These are phyloP conservation scores for Phalacrocorax carbo DNA, from an alignment of 2,113 vertebrate species.

Conservation along the genomic window DNA sequence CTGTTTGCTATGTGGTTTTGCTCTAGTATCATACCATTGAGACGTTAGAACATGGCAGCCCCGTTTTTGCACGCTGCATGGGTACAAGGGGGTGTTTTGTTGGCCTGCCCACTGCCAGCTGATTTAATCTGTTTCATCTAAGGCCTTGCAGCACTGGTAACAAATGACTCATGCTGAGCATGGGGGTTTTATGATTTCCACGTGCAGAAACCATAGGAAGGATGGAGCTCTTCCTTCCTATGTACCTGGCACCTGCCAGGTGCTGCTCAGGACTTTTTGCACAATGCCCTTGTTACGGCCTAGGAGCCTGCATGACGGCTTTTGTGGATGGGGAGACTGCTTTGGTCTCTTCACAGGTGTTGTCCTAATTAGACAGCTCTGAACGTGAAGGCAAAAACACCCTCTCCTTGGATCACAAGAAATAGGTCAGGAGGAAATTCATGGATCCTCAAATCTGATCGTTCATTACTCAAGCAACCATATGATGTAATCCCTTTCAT, in stretches of 20 bases:
- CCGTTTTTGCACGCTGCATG: not conserved
- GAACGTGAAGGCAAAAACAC: not conserved
- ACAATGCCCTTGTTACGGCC: not conserved
- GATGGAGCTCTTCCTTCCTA: not conserved
- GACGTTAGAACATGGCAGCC: not conserved
- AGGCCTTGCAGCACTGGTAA: not conserved
- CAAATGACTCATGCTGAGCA: not conserved
- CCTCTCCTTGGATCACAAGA: not conserved
- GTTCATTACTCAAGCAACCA: not conserved
- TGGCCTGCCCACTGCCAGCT: not conserved
- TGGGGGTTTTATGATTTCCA: not conserved
- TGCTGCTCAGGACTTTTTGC: not conserved
- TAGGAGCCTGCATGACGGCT: not conserved
- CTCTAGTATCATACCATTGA: conserved; percentile 11
- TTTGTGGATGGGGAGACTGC: not conserved
- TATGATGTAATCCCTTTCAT: not conserved
- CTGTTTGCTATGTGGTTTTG: not conserved
- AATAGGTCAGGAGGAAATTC: not conserved
- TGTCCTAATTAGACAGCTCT: not conserved
- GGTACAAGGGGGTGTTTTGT: not conserved
- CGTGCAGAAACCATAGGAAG: not conserved
- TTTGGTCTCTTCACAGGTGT: not conserved
- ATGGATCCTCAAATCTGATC: not conserved
- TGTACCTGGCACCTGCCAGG: not conserved
- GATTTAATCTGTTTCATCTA: conserved; percentile 6